A percentile compares a stretch with the other conserved stretches of the same genome.
Evolutionary conservation across 2,113 vertebrate genomes (phyloP).

Genomic region (Percopsis transmontana): DNA sequence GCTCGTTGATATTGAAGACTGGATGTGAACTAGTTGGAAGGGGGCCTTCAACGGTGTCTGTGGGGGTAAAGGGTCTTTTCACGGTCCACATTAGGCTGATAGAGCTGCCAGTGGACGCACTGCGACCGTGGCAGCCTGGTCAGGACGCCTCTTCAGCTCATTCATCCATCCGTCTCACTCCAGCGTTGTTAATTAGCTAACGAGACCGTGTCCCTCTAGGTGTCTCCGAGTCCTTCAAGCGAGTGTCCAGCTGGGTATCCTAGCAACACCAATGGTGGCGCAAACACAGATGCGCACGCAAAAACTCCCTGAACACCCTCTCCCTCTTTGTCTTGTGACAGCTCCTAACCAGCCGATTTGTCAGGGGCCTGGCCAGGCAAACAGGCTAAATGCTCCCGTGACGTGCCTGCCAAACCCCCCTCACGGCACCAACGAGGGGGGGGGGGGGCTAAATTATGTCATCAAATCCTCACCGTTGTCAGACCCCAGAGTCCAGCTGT

Average conservation of each 20-base stretch:
- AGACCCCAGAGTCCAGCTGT: constrained; percentile 49
- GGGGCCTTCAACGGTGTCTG: not conserved
- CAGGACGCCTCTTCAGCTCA: constrained; percentile 16
- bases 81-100: not conserved
- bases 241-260: constrained; percentile 44
- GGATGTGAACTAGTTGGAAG: too few species aligned
- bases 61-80: not conserved
- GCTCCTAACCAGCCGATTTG: constrained; percentile 71
- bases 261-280: constrained; percentile 22
- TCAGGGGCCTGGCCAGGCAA: constrained; percentile 52
- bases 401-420: constrained; percentile 46
- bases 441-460: constrained; percentile 37
- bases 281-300: not conserved
- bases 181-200: constrained; percentile 47
- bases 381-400: constrained; percentile 52
- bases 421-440: constrained; percentile 18
- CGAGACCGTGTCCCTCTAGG: constrained; percentile 19
- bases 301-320: not conserved
- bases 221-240: constrained; percentile 36
- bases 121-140: not conserved
- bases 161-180: constrained; percentile 34
- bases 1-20: too few species aligned
- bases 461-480: constrained; percentile 52
- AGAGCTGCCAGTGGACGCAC: constrained; percentile 16
- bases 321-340: constrained; percentile 37